Evolutionary conservation across 2,888 invertebrate genomes (phyloP).

Genomic region (Archips xylosteana): DNA sequence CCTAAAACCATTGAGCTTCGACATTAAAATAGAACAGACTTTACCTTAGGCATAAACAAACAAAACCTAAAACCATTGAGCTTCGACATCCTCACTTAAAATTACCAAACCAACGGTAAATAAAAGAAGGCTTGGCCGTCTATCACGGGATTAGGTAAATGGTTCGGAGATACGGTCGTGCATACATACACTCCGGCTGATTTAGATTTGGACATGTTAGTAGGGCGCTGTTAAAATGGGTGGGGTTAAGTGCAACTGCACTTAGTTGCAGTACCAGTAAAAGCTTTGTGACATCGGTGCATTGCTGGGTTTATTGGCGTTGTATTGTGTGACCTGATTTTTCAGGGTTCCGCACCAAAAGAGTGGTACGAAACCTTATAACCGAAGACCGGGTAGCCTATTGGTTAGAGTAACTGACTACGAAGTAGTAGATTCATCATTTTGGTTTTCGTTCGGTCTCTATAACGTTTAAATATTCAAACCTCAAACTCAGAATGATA

Average conservation of each 20-base stretch:
- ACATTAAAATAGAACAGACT: no score
- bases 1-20: neutral
- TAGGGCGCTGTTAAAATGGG: slow-evolving; percentile 35
- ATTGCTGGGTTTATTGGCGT: slow-evolving; percentile 1
- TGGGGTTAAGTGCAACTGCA: slow-evolving; percentile 29
- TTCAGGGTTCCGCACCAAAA: neutral
- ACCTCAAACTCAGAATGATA: no score
- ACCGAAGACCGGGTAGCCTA: no score
- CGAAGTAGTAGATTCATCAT: no score
- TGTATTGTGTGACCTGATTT: slow-evolving; percentile 18
- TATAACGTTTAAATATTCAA: no score
- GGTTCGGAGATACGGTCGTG: slow-evolving; percentile 48
- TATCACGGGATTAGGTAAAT: slow-evolving; percentile 54
- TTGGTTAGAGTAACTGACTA: no score
- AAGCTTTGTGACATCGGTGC: slow-evolving; percentile 20
- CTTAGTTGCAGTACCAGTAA: slow-evolving; percentile 26
- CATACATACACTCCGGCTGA: slow-evolving; percentile 40
- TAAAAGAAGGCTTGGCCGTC: slow-evolving; percentile 48
- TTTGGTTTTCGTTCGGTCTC: no score
- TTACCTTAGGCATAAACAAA: neutral
- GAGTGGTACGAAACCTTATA: no score
- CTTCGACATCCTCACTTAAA: slow-evolving; percentile 29
- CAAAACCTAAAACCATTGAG: neutral
- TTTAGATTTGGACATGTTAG: slow-evolving; percentile 40
- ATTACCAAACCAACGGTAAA: slow-evolving; percentile 37